These are phyloP conservation scores for Antheraea pernyi DNA, from an alignment of 1,140 invertebrate species.

Conservation along the genomic window DNA sequence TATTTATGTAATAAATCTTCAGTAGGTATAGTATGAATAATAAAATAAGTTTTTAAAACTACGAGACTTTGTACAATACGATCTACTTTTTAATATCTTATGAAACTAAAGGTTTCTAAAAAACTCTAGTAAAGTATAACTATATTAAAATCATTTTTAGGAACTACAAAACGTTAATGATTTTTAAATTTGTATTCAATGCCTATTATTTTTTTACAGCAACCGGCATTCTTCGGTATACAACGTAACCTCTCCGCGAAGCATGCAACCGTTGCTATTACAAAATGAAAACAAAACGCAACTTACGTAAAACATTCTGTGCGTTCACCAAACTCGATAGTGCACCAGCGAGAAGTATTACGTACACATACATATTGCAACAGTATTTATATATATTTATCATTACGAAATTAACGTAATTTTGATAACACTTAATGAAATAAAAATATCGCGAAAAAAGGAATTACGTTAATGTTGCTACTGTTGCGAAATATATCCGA, in stretches of 20 bases:
- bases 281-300: conserved; percentile 11
- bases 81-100: too few species aligned
- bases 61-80: too few species aligned
- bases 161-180: too few species aligned
- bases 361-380: conserved; percentile 6
- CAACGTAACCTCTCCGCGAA: neutral
- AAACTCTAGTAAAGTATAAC: too few species aligned
- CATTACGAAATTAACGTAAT: neutral
- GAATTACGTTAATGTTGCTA: neutral
- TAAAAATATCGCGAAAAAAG: conserved; percentile 11
- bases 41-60: too few species aligned
- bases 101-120: too few species aligned
- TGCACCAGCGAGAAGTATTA: conserved; percentile 3
- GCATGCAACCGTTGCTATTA: conserved; percentile 1
- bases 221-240: neutral
- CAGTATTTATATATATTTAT: neutral
- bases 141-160: too few species aligned
- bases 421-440: neutral
- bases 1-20: too few species aligned
- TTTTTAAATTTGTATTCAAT: too few species aligned
- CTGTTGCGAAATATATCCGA: conserved; percentile 3
- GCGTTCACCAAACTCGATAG: conserved; percentile 7
- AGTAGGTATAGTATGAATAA: too few species aligned
- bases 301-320: conserved; percentile 14
- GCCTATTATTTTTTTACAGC: neutral